phyloP scores from a whole-genome alignment of 2,888 invertebrate species.

The Anodontia alba region DNA sequence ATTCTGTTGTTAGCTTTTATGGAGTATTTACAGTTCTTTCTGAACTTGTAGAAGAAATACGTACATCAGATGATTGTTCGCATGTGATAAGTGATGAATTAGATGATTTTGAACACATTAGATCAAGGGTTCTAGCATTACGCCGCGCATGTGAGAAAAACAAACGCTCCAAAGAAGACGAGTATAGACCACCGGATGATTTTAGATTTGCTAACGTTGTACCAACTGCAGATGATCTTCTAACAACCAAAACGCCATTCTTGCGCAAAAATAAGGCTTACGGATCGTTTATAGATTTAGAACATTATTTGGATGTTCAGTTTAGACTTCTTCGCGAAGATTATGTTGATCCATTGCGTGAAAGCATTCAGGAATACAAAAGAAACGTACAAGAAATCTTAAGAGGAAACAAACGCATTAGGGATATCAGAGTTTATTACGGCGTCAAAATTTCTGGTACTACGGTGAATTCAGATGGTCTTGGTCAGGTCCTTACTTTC shows the following conservation, averaged over 20 bases:
- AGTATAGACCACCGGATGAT: slow-evolving; percentile 17
- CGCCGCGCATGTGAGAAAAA: neutral
- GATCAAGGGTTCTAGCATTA: neutral
- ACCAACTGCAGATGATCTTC: slow-evolving; percentile 19
- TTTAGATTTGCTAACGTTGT: slow-evolving; percentile 26
- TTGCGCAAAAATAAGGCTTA: slow-evolving; percentile 87
- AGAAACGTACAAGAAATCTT: neutral
- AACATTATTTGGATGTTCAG: slow-evolving; percentile 91
- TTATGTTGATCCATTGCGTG: slow-evolving; percentile 90
- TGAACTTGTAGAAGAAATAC: neutral
- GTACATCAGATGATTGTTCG: neutral
- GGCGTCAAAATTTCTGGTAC: slow-evolving; percentile 68
- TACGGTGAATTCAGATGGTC: slow-evolving; percentile 48
- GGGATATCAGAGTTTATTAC: slow-evolving; percentile 72
- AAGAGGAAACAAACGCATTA: neutral
- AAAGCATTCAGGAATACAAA: slow-evolving; percentile 85
- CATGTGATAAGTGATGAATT: neutral
- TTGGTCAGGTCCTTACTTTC: slow-evolving; percentile 63
- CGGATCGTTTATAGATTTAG: slow-evolving; percentile 88
- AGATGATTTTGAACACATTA: neutral
- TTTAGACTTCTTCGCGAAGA: slow-evolving; percentile 93
- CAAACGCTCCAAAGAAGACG: neutral
- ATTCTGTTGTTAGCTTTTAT: neutral
- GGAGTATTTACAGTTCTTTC: neutral
- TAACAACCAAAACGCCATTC: slow-evolving; percentile 80